A percentile compares a stretch with the other conserved stretches of the same genome.
Conservation (phyloP, 2,113 vertebrate species). For the Xyliphius kryptos region DNA sequence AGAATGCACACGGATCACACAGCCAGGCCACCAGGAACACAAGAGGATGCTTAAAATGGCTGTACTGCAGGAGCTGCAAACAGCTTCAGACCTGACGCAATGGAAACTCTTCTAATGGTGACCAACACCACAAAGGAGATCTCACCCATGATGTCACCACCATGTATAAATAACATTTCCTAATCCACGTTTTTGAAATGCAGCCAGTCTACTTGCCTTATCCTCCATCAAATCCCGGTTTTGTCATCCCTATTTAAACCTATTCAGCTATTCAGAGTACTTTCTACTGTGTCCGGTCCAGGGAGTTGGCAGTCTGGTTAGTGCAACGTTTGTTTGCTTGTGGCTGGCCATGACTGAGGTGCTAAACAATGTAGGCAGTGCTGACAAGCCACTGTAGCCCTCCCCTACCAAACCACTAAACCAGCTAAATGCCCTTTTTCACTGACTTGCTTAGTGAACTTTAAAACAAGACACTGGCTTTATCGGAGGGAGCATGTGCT, state of each 20-base stretch:
- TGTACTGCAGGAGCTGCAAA: conserved; percentile 13
- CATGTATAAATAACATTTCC: conserved; percentile 30
- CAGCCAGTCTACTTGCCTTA: background rate
- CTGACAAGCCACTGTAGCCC: conserved; percentile 14
- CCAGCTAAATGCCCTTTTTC: background rate
- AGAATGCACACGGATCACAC: conserved; percentile 5
- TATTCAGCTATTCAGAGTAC: background rate
- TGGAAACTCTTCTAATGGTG: conserved; percentile 31
- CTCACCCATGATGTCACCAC: conserved; percentile 24
- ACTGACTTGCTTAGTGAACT: no score
- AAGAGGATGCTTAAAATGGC: conserved; percentile 26
- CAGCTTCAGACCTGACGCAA: conserved; percentile 32
- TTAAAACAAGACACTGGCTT: no score
- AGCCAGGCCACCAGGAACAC: conserved; percentile 8
- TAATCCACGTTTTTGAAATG: conserved; percentile 9
- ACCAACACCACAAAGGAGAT: conserved; percentile 20
- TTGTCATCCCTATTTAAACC: no score
- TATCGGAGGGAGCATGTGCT: no score
- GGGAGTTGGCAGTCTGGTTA: conserved; percentile 6
- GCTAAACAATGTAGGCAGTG: conserved; percentile 23
- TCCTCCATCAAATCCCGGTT: no score
- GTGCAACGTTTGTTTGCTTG: conserved; percentile 14
- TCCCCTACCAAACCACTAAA: background rate
- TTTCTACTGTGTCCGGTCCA: background rate
- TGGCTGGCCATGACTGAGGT: conserved; percentile 22